A percentile compares a stretch with the other conserved stretches of the same genome.
These are phyloP conservation scores for Sylvia atricapilla DNA, from an alignment of 2,113 vertebrate genomes.

Conservation along the genomic window DNA sequence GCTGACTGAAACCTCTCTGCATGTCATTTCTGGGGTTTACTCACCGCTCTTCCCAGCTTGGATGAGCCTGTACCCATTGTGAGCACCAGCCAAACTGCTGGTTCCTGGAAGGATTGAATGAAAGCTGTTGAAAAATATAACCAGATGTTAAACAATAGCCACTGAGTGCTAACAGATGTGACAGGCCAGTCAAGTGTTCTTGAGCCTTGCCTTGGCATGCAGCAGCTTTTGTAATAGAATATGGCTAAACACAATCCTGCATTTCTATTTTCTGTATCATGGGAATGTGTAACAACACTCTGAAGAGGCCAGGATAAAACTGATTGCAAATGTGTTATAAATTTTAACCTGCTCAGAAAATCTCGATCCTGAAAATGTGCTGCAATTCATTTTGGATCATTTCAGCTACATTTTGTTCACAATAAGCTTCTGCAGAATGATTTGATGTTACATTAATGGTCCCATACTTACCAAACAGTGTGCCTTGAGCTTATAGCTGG, in stretches of 20 bases:
- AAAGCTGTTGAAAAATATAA: not conserved
- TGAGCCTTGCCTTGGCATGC: not conserved
- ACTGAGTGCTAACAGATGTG: slow-evolving; percentile 35
- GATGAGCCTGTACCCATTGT: not conserved
- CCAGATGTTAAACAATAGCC: slow-evolving; percentile 5
- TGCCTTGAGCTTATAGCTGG: not conserved
- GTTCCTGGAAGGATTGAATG: not conserved
- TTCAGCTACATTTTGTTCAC: not conserved
- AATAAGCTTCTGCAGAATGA: not conserved
- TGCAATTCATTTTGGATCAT: not conserved
- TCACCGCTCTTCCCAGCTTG: not conserved
- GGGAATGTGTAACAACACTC: not conserved
- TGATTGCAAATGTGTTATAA: not conserved
- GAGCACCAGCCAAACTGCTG: not conserved
- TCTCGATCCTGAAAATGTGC: not conserved
- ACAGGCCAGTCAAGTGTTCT: not conserved
- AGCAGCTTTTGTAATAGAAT: not conserved
- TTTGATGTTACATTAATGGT: not conserved
- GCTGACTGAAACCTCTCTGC: not conserved
- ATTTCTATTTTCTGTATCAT: not conserved
- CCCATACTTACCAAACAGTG: not conserved
- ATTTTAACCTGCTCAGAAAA: not conserved
- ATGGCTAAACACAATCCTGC: not conserved
- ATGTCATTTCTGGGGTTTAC: not conserved
- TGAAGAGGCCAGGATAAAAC: not conserved